Evolutionary conservation across 2,888 invertebrate genomes (phyloP).

Genomic region (Drosophila rubida): DNA sequence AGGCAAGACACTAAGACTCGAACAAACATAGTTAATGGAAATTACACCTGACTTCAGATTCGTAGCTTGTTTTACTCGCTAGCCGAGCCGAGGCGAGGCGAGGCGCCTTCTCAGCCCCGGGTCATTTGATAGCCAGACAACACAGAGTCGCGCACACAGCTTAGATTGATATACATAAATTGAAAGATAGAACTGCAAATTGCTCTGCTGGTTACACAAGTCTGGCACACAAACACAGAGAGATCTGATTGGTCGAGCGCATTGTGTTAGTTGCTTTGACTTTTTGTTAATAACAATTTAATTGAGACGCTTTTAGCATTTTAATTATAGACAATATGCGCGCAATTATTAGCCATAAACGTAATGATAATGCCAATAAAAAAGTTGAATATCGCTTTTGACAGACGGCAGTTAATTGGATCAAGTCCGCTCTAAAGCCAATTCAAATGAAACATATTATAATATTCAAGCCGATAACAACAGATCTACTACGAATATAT

Average conservation of each 20-base stretch:
- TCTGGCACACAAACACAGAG: slow-evolving; percentile 3
- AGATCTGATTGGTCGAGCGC: slow-evolving; percentile 50
- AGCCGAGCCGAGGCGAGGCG: too few species aligned
- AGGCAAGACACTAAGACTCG: slow-evolving; percentile 62
- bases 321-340: slow-evolving; percentile 77
- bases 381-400: slow-evolving; percentile 48
- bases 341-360: slow-evolving; percentile 79
- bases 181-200: slow-evolving; percentile 26
- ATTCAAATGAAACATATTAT: background rate
- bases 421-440: slow-evolving; percentile 26
- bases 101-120: slow-evolving; percentile 38
- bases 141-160: slow-evolving; percentile 10
- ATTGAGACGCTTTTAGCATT: slow-evolving; percentile 77
- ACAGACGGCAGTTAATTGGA: slow-evolving; percentile 61
- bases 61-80: slow-evolving; percentile 35
- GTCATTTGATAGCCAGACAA: slow-evolving; percentile 32
- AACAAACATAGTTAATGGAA: slow-evolving; percentile 71
- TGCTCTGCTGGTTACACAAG: slow-evolving; percentile 41
- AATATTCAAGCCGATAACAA: slow-evolving; percentile 7
- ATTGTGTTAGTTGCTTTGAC: slow-evolving; percentile 54
- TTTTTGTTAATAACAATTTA: slow-evolving; percentile 77
- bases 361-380: slow-evolving; percentile 74
- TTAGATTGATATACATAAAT: slow-evolving; percentile 21
- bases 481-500: background rate
- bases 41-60: slow-evolving; percentile 69